Conservation (phyloP, 2,888 invertebrate species). For the Parthenolecanium corni region DNA sequence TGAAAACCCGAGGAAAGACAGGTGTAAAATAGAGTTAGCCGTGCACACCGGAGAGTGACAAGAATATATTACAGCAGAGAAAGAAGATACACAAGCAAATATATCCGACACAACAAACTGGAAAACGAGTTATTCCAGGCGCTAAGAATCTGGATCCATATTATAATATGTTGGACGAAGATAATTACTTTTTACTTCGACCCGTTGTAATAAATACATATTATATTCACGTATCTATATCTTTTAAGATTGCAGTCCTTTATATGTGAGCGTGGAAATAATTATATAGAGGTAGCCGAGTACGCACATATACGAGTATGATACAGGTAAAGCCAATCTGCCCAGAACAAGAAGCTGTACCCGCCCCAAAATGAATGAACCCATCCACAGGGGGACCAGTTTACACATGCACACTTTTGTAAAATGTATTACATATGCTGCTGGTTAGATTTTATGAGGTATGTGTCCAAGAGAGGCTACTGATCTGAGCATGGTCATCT, state of each 20-base stretch:
- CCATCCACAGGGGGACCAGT: too few relatives aligned
- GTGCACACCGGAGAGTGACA: too few relatives aligned
- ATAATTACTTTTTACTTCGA: constrained; percentile 27
- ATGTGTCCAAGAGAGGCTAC: neutral
- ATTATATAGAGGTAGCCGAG: neutral
- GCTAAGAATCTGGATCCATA: constrained; percentile 25
- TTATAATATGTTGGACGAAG: constrained; percentile 19
- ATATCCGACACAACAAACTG: neutral
- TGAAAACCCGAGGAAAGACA: too few relatives aligned
- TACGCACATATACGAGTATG: neutral
- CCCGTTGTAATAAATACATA: constrained; percentile 13
- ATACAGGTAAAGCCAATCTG: neutral
- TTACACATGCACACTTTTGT: too few relatives aligned
- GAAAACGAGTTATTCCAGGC: constrained; percentile 25
- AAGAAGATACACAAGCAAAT: too few relatives aligned
- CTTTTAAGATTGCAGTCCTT: constrained; percentile 5
- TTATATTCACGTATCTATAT: neutral
- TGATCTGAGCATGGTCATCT: neutral
- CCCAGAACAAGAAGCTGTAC: neutral
- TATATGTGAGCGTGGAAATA: neutral
- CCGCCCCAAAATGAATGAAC: neutral
- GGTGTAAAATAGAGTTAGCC: too few relatives aligned
- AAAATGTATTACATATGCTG: constrained; percentile 18
- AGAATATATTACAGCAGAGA: too few relatives aligned
- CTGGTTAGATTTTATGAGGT: neutral